Evolutionary conservation across 2,888 invertebrate genomes (phyloP).

Genomic region (Lasioglossum marginatum): DNA sequence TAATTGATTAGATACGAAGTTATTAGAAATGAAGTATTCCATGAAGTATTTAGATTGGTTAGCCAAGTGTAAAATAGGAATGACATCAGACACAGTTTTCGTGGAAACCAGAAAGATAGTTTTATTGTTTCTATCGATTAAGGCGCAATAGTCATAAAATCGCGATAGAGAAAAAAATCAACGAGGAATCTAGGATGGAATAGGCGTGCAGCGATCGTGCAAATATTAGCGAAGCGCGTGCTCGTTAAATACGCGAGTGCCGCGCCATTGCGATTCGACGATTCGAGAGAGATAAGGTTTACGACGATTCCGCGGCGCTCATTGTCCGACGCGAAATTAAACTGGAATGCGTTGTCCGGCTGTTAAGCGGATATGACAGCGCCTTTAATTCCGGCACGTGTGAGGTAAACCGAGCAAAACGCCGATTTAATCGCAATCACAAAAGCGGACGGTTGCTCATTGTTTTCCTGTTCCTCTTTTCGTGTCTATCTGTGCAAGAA

Average conservation of each 20-base stretch:
- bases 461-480: neutral
- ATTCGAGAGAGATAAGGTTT: slow-evolving; percentile 31
- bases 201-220: neutral
- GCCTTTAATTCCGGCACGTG: slow-evolving; percentile 55
- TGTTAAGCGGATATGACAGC: slow-evolving; percentile 50
- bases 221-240: slow-evolving; percentile 23
- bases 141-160: neutral
- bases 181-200: neutral
- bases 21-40: neutral
- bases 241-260: slow-evolving; percentile 1
- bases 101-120: neutral
- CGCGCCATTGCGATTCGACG: slow-evolving; percentile 21
- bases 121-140: slow-evolving; percentile 1
- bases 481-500: neutral
- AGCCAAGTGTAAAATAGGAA: neutral
- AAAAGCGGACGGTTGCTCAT: neutral
- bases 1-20: too few species aligned
- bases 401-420: slow-evolving; percentile 55
- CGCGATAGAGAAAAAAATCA: neutral
- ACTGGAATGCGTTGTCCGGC: slow-evolving; percentile 30
- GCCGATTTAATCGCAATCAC: slow-evolving; percentile 31
- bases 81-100: neutral
- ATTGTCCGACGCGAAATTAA: slow-evolving; percentile 47
- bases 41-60: neutral
- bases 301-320: slow-evolving; percentile 21